Base-by-base conservation (phyloP, 2,113 vertebrate genomes). In the Psephotus haematonotus region DNA sequence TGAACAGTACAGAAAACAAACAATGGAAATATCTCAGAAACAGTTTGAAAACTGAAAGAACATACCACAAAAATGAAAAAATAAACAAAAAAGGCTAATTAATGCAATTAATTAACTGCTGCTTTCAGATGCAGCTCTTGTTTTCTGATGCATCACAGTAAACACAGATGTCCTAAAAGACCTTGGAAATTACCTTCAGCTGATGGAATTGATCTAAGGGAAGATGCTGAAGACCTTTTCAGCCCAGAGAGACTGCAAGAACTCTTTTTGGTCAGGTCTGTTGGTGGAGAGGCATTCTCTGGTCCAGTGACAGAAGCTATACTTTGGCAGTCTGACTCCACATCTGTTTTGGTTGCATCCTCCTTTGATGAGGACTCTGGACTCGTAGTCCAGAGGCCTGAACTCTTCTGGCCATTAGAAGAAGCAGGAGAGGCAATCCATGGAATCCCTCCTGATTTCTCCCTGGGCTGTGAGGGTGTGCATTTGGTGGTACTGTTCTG, bases 341-440 rank as follows among this genome's bases (percentile, higher is more conserved):
- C 98, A 37, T 99, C 99, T 11, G 99, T 99, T 93, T 98, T 99
- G 47, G 98, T 96, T 3, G 98, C 97, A 84, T 99, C 98, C 68
- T 99, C 99, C 96, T 99, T 98, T 83, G 99, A 99, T 90, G 98
- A 99, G 33, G 98, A 98, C 86, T 99, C 99, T 22, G 99, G 99
- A 91, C 99, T 99, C 41, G 98, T 98, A 17, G 99, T 99, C 98
- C 99, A 98, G 33, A 98, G 97, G 35, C 95, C 96, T 13, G 98
- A 98, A 94, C 98, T 98, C 93, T 99, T 99, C 71, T 98, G 98
- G 31, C 98, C 98, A 39, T 98, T 99, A 43, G 98, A 98, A 74
- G 99, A 98, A 16, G 98, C 84, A 0, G 97, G 97, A 83, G 97
- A 97, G 11, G 97, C 98, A 52, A 93, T 98, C 98, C 98, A 98